These are phyloP conservation scores for Colostygia pectinataria DNA, from an alignment of 2,888 invertebrate genomes.

Conservation along the genomic window DNA sequence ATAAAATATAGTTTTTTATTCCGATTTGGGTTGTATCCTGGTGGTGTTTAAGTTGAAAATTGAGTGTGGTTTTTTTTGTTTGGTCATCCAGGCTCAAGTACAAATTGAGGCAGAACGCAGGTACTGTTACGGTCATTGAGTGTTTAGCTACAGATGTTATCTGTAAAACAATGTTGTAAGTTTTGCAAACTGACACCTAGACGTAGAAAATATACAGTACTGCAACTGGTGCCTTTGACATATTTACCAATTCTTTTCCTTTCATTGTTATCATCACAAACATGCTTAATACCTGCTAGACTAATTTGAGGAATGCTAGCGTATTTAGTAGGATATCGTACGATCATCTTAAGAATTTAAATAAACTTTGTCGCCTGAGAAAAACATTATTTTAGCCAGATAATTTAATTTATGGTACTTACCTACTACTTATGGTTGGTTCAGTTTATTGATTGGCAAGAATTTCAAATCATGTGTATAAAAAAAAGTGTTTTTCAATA, in stretches of 20 bases:
- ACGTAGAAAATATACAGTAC: constrained; percentile 33
- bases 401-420: no score
- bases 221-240: constrained; percentile 30
- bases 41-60: not conserved
- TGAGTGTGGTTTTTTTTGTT: constrained; percentile 17
- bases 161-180: constrained; percentile 74
- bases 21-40: not conserved
- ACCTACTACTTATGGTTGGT: no score
- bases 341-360: no score
- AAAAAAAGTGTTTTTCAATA: no score
- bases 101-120: constrained; percentile 60
- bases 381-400: no score
- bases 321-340: no score
- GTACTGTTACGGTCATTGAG: constrained; percentile 79
- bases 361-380: no score
- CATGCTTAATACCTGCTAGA: no score
- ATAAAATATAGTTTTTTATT: not conserved
- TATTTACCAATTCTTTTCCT: not conserved
- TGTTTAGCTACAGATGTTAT: constrained; percentile 68
- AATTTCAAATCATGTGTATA: no score
- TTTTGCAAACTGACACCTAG: constrained; percentile 59
- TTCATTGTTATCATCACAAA: no score
- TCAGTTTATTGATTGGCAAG: no score
- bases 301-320: no score
- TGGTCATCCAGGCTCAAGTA: constrained; percentile 30